These are phyloP conservation scores for Chrysolina haemoptera DNA, from an alignment of 2,888 invertebrate species.

Conservation along the genomic window DNA sequence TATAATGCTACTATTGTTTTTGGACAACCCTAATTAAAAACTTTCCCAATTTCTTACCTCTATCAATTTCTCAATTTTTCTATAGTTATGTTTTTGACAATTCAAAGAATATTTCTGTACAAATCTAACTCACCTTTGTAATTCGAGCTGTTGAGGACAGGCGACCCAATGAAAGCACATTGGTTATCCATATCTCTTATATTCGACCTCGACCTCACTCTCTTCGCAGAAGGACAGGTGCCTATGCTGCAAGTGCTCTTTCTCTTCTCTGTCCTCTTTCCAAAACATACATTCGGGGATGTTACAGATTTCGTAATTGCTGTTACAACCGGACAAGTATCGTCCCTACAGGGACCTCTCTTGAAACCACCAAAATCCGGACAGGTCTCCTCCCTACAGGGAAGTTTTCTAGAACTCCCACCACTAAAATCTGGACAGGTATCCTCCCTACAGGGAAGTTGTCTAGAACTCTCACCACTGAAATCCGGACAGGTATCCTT, in stretches of 20 bases:
- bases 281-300: background rate
- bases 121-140: constrained; percentile 29
- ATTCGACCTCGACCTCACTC: constrained; percentile 32
- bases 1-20: no score
- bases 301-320: constrained; percentile 5
- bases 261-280: constrained; percentile 25
- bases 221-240: constrained; percentile 29
- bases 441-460: background rate
- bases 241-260: constrained; percentile 15
- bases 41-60: no score
- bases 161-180: constrained; percentile 55
- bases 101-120: no score
- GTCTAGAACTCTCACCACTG: background rate
- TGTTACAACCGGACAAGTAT: constrained; percentile 16
- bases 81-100: no score
- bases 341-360: constrained; percentile 9
- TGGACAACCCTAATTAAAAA: no score
- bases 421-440: constrained; percentile 11
- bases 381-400: background rate
- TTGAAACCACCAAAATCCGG: background rate
- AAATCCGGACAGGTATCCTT: background rate
- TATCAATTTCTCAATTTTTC: no score
- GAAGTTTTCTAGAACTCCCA: no score
- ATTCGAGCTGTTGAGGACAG: constrained; percentile 35
- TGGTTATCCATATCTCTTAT: constrained; percentile 47